Evolutionary conservation across 2,888 invertebrate species (phyloP), one percentile per base, ranked within the genome.

Genomic region (Nomada fucata): DNA sequence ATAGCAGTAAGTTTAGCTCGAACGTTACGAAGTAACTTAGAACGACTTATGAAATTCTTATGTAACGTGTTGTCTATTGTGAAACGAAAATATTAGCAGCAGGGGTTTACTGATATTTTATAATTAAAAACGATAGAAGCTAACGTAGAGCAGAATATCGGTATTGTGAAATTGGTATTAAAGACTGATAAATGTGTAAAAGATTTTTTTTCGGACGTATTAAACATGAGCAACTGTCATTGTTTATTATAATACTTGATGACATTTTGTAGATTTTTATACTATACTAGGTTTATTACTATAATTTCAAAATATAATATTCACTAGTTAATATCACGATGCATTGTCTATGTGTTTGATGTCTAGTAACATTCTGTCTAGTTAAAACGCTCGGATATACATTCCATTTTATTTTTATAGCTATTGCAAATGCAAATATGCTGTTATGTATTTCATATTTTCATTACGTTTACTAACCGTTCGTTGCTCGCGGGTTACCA

Each of bases 11-110:
- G 63, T 64, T 64, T 53, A n/a, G 13, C 15, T 36, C 1, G 0
- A 52, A 63, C 23, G 13, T 23, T 52, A 60, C n/a, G 18, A 42
- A 61, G 42, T 52, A 63, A 53, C 3, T 18, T 15, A 26, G 23
- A 53, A 60, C 60, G 29, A 50, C 29, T 59, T 59, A 70, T 60
- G 13, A 29, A 60, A 60, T 60, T 18, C 13, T 70, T 70, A 11
- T 29, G 9, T 50, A 60, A 70, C 10, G 9, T 47, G n/a, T 15
- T 15, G 23, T 15, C 42, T 57, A 44, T 69, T 44, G 55, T n/a
- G 20, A 69, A 52, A 52, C 36, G 36, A 36, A 36, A 36, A 36
- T 36, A 36, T 36, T 36, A 36, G 36, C 36, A 36, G 36, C 11
- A 15, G 23, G 13, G n/a, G 18, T 44, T 47, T 29, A 20, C 20